Conservation (phyloP, 2,888 invertebrate species). For the Phortica okadai region DNA sequence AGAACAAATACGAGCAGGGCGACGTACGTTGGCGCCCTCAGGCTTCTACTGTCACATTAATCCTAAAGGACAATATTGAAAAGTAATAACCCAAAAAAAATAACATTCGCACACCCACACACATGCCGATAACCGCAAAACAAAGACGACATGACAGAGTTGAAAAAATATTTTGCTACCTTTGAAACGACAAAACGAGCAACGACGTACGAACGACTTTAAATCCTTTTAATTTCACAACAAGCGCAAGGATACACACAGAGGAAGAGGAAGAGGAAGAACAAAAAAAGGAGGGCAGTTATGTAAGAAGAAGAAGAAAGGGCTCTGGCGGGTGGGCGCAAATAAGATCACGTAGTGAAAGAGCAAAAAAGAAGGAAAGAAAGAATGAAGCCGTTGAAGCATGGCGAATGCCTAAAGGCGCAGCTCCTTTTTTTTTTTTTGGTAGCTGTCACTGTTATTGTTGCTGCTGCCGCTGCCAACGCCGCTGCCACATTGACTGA, state of each 20-base stretch:
- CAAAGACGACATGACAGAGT: conserved; percentile 21
- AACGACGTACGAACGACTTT: conserved; percentile 52
- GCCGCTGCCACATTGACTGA: conserved; percentile 25
- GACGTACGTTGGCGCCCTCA: conserved; percentile 40
- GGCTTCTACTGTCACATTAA: conserved; percentile 68
- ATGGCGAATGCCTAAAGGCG: conserved; percentile 32
- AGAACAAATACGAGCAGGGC: background rate
- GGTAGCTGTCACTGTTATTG: conserved; percentile 18
- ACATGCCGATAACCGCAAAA: conserved; percentile 12
- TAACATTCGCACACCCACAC: conserved; percentile 55
- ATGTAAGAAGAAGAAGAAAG: conserved; percentile 45
- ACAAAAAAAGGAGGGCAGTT: conserved; percentile 31
- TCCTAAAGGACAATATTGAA: conserved; percentile 77
- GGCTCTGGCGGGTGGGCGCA: conserved; percentile 44
- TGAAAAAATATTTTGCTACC: conserved; percentile 17
- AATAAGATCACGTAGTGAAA: conserved; percentile 72
- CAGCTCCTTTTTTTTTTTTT: background rate
- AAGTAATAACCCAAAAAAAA: conserved; percentile 75
- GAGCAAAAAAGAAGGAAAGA: background rate
- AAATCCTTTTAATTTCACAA: conserved; percentile 70
- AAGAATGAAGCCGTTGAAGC: conserved; percentile 62
- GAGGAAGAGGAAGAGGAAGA: background rate
- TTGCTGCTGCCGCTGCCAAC: conserved; percentile 11
- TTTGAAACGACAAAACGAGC: background rate
- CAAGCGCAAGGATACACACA: conserved; percentile 58